A percentile compares a stretch with the other conserved stretches of the same genome.
phyloP scores from a whole-genome alignment of 1,140 invertebrate genomes.

The Chrysopa pallens region DNA sequence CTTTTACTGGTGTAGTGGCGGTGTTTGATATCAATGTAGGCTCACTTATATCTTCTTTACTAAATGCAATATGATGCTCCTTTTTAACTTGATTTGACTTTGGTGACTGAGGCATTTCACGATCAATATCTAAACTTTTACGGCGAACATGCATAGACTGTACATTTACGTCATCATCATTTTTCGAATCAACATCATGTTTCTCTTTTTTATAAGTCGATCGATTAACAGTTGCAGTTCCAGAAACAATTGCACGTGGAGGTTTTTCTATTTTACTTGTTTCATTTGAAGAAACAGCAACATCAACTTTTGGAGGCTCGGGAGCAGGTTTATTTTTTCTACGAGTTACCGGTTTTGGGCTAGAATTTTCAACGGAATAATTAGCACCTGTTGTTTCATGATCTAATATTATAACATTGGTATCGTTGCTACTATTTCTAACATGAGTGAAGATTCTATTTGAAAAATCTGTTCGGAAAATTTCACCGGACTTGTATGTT shows the following conservation, averaged over 20 bases:
- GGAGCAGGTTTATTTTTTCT: constrained; percentile 53
- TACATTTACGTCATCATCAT: constrained; percentile 16
- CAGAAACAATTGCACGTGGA: constrained; percentile 5
- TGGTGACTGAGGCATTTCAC: constrained; percentile 12
- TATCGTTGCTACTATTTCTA: constrained; percentile 30
- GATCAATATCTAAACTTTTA: constrained; percentile 26
- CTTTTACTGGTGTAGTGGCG: not conserved
- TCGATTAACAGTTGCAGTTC: constrained; percentile 13
- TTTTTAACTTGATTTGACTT: not conserved
- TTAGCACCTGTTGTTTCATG: constrained; percentile 45
- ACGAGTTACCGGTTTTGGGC: constrained; percentile 46
- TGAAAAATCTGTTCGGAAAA: constrained; percentile 15
- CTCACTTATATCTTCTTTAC: not conserved
- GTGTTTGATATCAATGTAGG: not conserved
- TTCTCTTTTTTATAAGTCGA: constrained; percentile 16
- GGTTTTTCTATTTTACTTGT: not conserved
- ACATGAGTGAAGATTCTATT: constrained; percentile 1
- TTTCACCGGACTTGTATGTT: constrained; percentile 25
- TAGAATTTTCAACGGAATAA: constrained; percentile 43
- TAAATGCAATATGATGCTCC: constrained; percentile 1
- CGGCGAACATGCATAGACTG: constrained; percentile 20
- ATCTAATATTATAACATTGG: constrained; percentile 26
- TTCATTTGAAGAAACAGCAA: not conserved
- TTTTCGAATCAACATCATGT: constrained; percentile 26
- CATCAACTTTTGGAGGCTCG: constrained; percentile 38